These are phyloP conservation scores for Drosophila serrata DNA, from an alignment of 1,140 invertebrate species.

Conservation along the genomic window DNA sequence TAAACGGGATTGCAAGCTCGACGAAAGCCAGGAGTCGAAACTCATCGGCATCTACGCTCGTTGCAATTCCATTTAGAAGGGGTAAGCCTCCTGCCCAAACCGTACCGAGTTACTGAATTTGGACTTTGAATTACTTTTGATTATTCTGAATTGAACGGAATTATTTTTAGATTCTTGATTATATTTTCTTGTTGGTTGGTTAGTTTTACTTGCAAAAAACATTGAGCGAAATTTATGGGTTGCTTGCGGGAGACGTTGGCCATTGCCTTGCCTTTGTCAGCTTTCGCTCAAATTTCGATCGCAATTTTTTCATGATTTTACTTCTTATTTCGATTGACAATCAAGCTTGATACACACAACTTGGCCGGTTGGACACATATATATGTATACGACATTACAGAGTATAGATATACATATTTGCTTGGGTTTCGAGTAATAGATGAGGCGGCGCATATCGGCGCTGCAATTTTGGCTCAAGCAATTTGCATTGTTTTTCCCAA, in stretches of 20 bases:
- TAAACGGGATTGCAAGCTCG: constrained; percentile 70
- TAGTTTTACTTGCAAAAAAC: constrained; percentile 54
- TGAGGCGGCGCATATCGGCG: constrained; percentile 19
- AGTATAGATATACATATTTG: constrained; percentile 42
- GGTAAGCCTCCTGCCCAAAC: constrained; percentile 1
- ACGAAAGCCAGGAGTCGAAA: not conserved
- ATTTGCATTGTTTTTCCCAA: constrained; percentile 29
- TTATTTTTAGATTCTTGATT: constrained; percentile 39
- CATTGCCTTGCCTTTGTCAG: constrained; percentile 21
- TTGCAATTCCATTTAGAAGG: constrained; percentile 72
- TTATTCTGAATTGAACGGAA: constrained; percentile 59
- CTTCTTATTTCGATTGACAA: constrained; percentile 49
- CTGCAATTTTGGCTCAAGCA: constrained; percentile 54
- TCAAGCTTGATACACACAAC: constrained; percentile 84
- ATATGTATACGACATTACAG: constrained; percentile 39
- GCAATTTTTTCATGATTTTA: constrained; percentile 64
- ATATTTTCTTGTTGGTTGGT: constrained; percentile 31
- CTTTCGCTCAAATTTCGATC: constrained; percentile 74
- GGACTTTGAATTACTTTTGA: constrained; percentile 21
- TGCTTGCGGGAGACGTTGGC: constrained; percentile 36
- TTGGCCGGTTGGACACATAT: constrained; percentile 62
- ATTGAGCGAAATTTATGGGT: constrained; percentile 73
- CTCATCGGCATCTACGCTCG: constrained; percentile 24
- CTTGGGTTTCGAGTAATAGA: constrained; percentile 40
- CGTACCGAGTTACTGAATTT: constrained; percentile 27